Evolutionary conservation across 2,113 vertebrate species (phyloP).

Genomic region (Phaethon lepturus): DNA sequence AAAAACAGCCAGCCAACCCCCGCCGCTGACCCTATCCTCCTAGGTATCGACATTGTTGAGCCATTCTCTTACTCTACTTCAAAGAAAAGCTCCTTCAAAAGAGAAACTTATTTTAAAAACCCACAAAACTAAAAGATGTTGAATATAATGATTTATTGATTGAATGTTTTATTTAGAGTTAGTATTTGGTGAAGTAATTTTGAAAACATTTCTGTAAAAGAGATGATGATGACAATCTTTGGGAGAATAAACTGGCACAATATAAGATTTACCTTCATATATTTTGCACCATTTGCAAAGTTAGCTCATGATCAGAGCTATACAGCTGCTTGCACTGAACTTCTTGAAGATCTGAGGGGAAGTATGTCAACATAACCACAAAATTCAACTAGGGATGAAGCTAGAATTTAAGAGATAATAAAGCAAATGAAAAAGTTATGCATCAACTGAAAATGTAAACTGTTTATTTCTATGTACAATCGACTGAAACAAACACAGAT

Average conservation of each 20-base stretch:
- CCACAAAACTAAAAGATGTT: neutral
- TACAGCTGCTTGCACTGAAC: constrained; percentile 11
- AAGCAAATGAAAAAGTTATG: constrained; percentile 44
- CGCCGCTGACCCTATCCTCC: neutral
- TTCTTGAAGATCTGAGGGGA: neutral
- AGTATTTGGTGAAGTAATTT: neutral
- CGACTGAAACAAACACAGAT: constrained; percentile 4
- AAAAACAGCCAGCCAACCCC: neutral
- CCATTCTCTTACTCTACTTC: neutral
- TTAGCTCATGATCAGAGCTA: constrained; percentile 4
- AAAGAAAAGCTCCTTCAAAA: neutral
- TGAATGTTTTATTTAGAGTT: neutral
- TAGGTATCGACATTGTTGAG: neutral
- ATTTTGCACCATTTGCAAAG: neutral
- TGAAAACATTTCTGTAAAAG: neutral
- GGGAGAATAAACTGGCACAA: neutral
- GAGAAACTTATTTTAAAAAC: neutral
- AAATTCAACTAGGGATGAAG: constrained; percentile 40
- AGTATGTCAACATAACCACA: neutral
- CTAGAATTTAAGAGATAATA: constrained; percentile 11
- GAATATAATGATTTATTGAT: neutral
- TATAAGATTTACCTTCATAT: neutral
- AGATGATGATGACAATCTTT: neutral
- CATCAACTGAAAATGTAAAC: constrained; percentile 6
- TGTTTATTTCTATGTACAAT: constrained; percentile 42